Evolutionary conservation across 2,888 invertebrate species (phyloP).

Genomic region (Acronicta aceris): DNA sequence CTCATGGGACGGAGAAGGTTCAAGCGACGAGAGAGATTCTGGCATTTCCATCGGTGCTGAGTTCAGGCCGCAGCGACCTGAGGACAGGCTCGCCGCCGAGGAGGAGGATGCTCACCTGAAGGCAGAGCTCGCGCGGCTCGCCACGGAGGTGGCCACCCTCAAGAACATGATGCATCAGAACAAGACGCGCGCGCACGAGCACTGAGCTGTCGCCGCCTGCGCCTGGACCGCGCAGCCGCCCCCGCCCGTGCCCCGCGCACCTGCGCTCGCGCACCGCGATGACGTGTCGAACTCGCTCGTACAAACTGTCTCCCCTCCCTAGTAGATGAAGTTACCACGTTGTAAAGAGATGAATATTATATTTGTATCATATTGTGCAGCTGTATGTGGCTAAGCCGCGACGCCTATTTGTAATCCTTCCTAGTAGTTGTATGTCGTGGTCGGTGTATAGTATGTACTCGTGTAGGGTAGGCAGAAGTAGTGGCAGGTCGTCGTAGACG

Average conservation of each 20-base stretch:
- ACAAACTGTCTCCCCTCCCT: slow-evolving; percentile 82
- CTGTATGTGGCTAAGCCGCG: slow-evolving; percentile 84
- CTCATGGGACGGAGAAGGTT: slow-evolving; percentile 96
- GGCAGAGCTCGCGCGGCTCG: slow-evolving; percentile 95
- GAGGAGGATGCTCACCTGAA: slow-evolving; percentile 94
- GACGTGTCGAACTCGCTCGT: slow-evolving; percentile 72
- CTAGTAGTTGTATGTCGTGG: slow-evolving; percentile 82
- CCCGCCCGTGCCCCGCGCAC: slow-evolving; percentile 54
- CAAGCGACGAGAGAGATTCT: slow-evolving; percentile 96
- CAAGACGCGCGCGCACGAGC: slow-evolving; percentile 84
- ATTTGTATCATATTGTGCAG: slow-evolving; percentile 85
- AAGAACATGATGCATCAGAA: slow-evolving; percentile 94
- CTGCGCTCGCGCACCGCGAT: slow-evolving; percentile 47
- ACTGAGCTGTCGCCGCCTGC: slow-evolving; percentile 78
- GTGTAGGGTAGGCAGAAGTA: slow-evolving; percentile 67
- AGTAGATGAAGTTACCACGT: slow-evolving; percentile 86
- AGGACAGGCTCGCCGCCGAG: slow-evolving; percentile 79
- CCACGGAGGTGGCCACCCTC: slow-evolving; percentile 96
- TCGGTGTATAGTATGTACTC: slow-evolving; percentile 70
- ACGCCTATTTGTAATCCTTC: slow-evolving; percentile 84
- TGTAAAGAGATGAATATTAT: slow-evolving; percentile 83
- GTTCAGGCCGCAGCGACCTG: slow-evolving; percentile 84
- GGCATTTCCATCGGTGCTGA: slow-evolving; percentile 95
- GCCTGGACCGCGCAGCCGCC: slow-evolving; percentile 71
- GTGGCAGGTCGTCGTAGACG: slow-evolving; percentile 56